These are phyloP conservation scores for Chloroceryle aenea DNA, from an alignment of 2,113 vertebrate species.

Conservation along the genomic window DNA sequence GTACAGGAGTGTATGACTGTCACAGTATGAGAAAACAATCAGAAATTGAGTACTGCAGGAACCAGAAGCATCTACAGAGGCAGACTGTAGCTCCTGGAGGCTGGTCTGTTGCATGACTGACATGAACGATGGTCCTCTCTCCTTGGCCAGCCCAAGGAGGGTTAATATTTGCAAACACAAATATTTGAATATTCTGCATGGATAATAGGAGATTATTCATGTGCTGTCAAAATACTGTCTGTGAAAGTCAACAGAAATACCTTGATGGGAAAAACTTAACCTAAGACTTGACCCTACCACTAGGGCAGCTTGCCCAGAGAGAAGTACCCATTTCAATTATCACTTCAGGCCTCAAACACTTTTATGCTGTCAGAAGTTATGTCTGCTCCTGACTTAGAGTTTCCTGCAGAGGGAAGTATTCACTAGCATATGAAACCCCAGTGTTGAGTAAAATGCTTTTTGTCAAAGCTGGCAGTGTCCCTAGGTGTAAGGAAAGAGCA, in stretches of 20 bases:
- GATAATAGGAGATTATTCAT: background rate
- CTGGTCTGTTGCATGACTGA: background rate
- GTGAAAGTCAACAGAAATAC: background rate
- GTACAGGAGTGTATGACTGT: background rate
- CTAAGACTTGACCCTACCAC: background rate
- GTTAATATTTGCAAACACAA: background rate
- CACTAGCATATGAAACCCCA: background rate
- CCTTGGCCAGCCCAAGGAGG: background rate
- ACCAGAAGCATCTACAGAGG: background rate
- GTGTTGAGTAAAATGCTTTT: background rate
- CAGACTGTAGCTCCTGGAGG: fast-evolving
- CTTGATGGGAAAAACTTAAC: background rate
- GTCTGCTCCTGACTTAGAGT: background rate
- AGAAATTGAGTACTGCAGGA: background rate
- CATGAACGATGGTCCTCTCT: background rate
- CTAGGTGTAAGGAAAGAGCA: background rate
- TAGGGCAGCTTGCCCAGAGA: background rate
- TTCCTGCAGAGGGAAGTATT: slow-evolving; percentile 65
- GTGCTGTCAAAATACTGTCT: background rate
- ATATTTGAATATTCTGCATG: background rate
- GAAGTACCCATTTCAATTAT: background rate
- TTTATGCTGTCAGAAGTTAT: background rate
- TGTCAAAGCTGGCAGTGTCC: background rate
- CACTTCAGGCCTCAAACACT: background rate
- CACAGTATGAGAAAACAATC: background rate